Evolutionary conservation across 2,113 vertebrate genomes (phyloP).

Genomic region (Platichthys stellatus): DNA sequence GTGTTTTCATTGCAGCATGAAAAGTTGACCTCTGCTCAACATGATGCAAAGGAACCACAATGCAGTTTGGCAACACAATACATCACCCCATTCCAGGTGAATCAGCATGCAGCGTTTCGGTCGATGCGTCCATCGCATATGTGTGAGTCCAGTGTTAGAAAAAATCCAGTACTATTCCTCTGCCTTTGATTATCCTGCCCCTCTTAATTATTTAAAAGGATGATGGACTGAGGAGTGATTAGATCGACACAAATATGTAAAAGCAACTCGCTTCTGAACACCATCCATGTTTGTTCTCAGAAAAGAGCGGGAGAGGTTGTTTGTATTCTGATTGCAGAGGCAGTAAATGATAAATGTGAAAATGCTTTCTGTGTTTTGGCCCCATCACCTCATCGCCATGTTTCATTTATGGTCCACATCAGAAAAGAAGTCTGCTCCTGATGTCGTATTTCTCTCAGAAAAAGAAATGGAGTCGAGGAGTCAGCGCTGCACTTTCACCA

Average conservation of each 20-base stretch:
- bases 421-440: conserved; percentile 39
- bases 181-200: not conserved
- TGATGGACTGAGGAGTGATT: conserved; percentile 15
- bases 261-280: not conserved
- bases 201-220: conserved; percentile 29
- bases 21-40: too few relatives aligned
- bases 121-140: too few relatives aligned
- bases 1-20: too few relatives aligned
- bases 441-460: conserved; percentile 38
- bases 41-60: too few relatives aligned
- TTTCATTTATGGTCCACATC: conserved; percentile 64
- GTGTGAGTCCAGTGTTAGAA: conserved; percentile 15
- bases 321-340: conserved; percentile 12
- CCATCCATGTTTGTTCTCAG: conserved; percentile 14
- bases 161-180: conserved; percentile 38
- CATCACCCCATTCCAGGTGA: too few relatives aligned
- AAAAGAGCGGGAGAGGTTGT: conserved; percentile 12
- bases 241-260: not conserved
- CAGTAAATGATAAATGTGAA: conserved; percentile 27
- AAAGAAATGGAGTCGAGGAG: conserved; percentile 18
- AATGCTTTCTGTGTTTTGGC: conserved; percentile 24
- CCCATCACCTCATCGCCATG: conserved; percentile 27
- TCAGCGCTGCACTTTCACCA: conserved; percentile 52
- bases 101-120: too few relatives aligned
- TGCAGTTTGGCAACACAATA: too few relatives aligned